Conservation (phyloP, 2,113 vertebrate species). For the Pipra filicauda region DNA sequence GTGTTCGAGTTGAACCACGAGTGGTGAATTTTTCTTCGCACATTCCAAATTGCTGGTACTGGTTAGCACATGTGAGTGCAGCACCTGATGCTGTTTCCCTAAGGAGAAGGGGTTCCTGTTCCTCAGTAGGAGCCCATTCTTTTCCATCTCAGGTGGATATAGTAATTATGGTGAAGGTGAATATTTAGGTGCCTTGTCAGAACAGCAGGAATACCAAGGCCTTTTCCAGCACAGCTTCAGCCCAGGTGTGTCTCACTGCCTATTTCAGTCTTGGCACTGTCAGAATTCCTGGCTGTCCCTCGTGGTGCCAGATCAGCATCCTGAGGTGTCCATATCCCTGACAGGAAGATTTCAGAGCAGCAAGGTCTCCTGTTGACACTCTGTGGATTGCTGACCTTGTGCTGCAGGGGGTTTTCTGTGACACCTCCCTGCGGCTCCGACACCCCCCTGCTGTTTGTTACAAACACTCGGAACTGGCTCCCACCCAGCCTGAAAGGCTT, state of each 20-base stretch:
- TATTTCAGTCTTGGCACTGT: background rate
- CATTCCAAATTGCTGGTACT: background rate
- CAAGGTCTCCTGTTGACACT: fast-evolving
- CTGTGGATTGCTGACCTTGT: background rate
- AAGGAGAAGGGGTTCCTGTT: background rate
- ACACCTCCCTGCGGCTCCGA: background rate
- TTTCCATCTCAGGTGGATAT: background rate
- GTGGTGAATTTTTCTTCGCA: background rate
- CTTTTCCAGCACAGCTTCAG: background rate
- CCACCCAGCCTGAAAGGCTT: constrained; percentile 36
- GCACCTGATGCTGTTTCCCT: background rate
- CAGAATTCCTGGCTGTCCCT: background rate
- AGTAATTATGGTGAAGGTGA: background rate
- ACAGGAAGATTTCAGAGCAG: background rate
- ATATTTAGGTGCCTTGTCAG: background rate
- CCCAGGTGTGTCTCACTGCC: background rate
- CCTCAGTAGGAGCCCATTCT: background rate
- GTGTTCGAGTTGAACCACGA: background rate
- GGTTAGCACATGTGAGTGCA: background rate
- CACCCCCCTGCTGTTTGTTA: constrained; percentile 22
- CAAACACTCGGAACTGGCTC: constrained; percentile 17
- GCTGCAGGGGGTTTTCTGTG: background rate
- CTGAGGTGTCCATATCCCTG: background rate
- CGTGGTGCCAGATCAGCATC: background rate
- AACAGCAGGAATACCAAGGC: background rate